Evolutionary conservation across 2,113 vertebrate genomes (phyloP).

Genomic region (Lanius collurio): DNA sequence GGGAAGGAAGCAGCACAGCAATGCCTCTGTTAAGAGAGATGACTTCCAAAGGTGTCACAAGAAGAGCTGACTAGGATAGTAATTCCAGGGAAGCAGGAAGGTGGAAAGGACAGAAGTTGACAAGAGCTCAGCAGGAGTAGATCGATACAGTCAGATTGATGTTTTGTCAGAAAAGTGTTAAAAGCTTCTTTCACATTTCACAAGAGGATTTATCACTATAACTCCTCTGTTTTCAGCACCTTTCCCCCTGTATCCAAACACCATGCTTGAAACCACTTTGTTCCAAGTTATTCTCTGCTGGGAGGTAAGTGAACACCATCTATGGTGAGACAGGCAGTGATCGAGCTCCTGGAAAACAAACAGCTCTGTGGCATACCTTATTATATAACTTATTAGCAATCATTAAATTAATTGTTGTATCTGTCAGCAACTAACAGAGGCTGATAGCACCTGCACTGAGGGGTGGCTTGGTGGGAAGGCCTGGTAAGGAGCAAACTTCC

Average conservation of each 20-base stretch:
- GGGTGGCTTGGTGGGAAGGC: neutral
- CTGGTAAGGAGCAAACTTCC: neutral
- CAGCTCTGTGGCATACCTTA: neutral
- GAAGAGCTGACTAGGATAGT: neutral
- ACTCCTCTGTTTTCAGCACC: neutral
- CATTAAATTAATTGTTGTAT: neutral
- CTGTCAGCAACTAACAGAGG: neutral
- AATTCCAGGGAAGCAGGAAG: neutral
- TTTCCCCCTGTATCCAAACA: neutral
- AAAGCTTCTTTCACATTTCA: neutral
- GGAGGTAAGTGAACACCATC: neutral
- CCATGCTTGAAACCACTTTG: neutral
- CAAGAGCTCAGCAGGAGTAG: neutral
- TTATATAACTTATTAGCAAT: neutral
- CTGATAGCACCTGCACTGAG: neutral
- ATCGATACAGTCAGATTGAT: accelerated
- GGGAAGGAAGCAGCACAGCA: neutral
- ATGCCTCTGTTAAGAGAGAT: neutral
- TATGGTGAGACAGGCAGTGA: neutral
- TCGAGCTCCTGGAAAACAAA: neutral
- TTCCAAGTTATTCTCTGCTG: neutral
- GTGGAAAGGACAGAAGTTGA: neutral
- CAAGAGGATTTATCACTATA: neutral
- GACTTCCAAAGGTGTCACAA: neutral
- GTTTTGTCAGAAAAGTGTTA: neutral